Evolutionary conservation across 2,113 vertebrate species (phyloP), one percentile per base, ranked within the genome.

Genomic region (Sinocyclocheilus anshuiensis): DNA sequence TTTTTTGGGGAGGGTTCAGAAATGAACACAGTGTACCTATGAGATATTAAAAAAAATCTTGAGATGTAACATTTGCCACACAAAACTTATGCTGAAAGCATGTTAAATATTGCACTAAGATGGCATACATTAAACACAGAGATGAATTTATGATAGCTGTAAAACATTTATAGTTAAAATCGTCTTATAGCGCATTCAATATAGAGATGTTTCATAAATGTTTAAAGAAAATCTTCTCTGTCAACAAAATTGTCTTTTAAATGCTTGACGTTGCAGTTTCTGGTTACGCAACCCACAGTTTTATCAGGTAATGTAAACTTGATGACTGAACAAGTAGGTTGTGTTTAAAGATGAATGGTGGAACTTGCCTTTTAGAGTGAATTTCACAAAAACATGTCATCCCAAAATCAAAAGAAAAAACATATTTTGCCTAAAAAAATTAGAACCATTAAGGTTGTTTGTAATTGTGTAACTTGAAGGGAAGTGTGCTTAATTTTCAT

Each of bases 81-180:
- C 65, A 82, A 81, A 36, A 84, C 81, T 81, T 83, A 72, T 83
- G 92, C 88, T 81, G 75, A 39, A 87, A 92, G 90, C 92, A 92
- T 92, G 91, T 87, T 79, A 91, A 88, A 76, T 91, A 90, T 92
- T 93, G 92, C 93, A 94, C 92, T 87, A 92, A 92, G 88, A 91
- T 88, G 84, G 89, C 90, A 79, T 92, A 89, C 10, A 87, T 90
- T 88, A 85, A 86, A 88, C 85, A 89, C 87, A 81, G 87, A 86
- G 76, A 77, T 90, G 74, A 71, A 81, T 89, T 88, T 80, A 81
- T 90, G 50, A 78, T 87, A 90, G 84, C 50, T 92, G 89, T 91
- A 71, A 89, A 88, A 57, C 24, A 59, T 74, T 86, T 86, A 88
- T 89, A 90, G 90, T 86, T 86, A n/a, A 90, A 87, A 81, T 57